These are phyloP conservation scores for Patiria miniata DNA, from an alignment of 35 echinoderm and acorn worm genomes.

Conservation along the genomic window DNA sequence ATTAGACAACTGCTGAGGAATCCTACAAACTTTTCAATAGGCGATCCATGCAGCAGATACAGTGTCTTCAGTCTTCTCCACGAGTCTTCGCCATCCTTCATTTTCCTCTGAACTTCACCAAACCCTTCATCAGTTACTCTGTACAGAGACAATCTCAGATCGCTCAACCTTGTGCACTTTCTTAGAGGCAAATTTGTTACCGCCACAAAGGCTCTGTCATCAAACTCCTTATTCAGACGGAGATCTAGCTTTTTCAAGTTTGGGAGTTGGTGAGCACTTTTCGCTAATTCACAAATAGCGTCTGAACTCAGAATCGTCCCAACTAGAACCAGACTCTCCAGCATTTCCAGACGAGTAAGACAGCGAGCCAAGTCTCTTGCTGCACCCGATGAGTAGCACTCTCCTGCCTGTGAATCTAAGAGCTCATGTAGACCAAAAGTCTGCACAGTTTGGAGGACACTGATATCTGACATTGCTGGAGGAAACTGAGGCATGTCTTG, in stretches of 20 bases:
- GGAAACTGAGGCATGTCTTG: no score
- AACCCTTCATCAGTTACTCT: not conserved
- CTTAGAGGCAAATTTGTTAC: not conserved
- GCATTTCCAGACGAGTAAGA: not conserved
- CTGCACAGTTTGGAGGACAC: not conserved
- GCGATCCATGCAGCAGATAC: not conserved
- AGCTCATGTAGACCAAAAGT: not conserved
- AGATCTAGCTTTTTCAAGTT: not conserved
- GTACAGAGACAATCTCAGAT: conserved; percentile 12
- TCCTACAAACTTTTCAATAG: not conserved
- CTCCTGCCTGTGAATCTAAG: not conserved
- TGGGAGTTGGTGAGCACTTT: not conserved
- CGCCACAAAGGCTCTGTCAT: not conserved
- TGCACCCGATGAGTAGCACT: not conserved
- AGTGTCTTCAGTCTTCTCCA: not conserved
- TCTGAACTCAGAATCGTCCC: not conserved
- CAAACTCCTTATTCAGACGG: not conserved
- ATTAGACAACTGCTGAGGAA: not conserved
- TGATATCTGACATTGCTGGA: not conserved
- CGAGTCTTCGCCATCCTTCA: not conserved
- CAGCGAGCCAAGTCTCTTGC: not conserved
- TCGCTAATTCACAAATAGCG: not conserved
- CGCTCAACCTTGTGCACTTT: not conserved
- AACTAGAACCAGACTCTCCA: not conserved
- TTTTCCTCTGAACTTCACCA: not conserved